Base-by-base conservation (phyloP, 2,113 vertebrate species). In the Psephotus haematonotus region DNA sequence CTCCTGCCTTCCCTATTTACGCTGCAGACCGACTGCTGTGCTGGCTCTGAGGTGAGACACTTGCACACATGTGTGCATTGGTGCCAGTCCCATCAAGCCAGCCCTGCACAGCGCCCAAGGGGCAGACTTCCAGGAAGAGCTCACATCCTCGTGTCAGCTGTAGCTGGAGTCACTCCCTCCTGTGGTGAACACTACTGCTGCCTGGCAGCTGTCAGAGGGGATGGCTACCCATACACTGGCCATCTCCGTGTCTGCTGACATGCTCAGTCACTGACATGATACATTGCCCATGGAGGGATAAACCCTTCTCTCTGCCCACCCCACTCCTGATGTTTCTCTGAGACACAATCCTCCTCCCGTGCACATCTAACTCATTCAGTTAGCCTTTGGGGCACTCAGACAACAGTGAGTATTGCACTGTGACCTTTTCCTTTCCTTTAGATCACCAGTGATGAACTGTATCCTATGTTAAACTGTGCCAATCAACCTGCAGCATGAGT, bases 401-500 rank as follows among this genome's bases (percentile, higher is more conserved):
- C 81, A 87, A 70, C 90, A 86, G 93, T 89, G 93, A 89, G 78
- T 88, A 27, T 11, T 23, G 91, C 92, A 85, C 93, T 88, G 81
- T 49, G 90, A 91, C 92, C 87, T 80, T 57, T 41, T 63, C 62
- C 90, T 68, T 90, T 71, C 81, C 88, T n/a, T 41, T 23, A 59
- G 53, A 11, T 76, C 81, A 41, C 35, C 82, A 35, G 82, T 3
- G 20, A 44, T 5, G 46, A 89, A 55, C 55, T 27, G 19, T 55
- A 15, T 11, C 60, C 57, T 27, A n/a, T 37, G 25, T 82, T 28
- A 57, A 91, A 93, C 71, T 33, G 93, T 96, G 90, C 92, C 92
- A 96, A 95, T 31, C 89, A 81, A 93, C 88, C 93, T 94, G 87
- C 96, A 96, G 95, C 95, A 96, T 95, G 95, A 96, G 93, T 84